Conservation (phyloP, 2,113 vertebrate genomes). For the Stigmatopora nigra region DNA sequence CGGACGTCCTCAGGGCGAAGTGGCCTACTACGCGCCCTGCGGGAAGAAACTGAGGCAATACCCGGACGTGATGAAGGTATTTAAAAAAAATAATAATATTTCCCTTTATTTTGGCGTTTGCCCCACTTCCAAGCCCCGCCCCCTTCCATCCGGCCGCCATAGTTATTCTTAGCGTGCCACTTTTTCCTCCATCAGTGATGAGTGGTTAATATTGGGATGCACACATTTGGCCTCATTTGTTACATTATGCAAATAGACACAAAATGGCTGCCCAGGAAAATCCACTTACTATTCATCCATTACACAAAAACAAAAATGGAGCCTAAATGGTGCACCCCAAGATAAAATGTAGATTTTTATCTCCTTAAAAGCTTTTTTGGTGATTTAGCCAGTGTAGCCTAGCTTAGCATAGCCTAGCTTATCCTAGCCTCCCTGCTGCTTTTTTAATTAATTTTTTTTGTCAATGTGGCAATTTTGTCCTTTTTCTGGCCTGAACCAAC, state of each 20-base stretch:
- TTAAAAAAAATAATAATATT: too few relatives aligned
- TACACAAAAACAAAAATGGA: conserved; percentile 34
- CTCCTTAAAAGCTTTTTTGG: conserved; percentile 51
- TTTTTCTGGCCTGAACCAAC: conserved; percentile 67
- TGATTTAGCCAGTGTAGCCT: conserved; percentile 38
- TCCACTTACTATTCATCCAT: conserved; percentile 35
- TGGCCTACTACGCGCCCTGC: conserved; percentile 91
- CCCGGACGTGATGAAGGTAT: conserved; percentile 97
- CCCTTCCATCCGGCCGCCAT: conserved; percentile 8
- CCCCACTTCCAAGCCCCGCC: conserved; percentile 25
- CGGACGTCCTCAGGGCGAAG: conserved; percentile 89
- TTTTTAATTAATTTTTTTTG: conserved; percentile 28
- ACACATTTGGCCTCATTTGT: conserved; percentile 55
- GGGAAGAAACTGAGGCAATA: conserved; percentile 96
- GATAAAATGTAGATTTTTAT: conserved; percentile 60
- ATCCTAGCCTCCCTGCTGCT: conserved; percentile 55
- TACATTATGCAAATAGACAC: too few relatives aligned
- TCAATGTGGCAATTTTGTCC: conserved; percentile 60
- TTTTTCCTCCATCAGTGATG: conserved; percentile 17
- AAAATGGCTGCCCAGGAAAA: conserved; percentile 29
- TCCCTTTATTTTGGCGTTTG: too few relatives aligned
- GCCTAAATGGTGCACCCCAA: conserved; percentile 65
- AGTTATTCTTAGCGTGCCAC: conserved; percentile 42
- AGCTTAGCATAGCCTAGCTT: too few relatives aligned
- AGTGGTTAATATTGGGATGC: conserved; percentile 55